Evolutionary conservation across 1,140 invertebrate species (phyloP), one percentile per base, ranked within the genome.

Genomic region (Bombus cullumanus): DNA sequence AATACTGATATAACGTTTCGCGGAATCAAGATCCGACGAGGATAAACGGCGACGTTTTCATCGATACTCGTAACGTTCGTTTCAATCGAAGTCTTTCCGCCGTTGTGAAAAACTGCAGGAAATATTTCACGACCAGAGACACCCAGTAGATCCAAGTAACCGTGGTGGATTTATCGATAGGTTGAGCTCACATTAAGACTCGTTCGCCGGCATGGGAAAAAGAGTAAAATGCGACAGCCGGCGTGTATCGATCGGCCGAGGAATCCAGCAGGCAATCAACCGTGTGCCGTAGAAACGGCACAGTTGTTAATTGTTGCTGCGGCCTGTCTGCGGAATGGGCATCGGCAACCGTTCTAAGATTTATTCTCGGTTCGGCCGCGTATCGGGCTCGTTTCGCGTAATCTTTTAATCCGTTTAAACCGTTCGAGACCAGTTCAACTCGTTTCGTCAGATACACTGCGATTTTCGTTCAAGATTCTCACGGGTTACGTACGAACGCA

Each of bases 301-400:
- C 83, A 80, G 85, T 84, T 90, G 85, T 89, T 89, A 89, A 90
- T 90, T 83, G 88, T 89, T 87, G 68, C 59, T 86, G 64, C 41
- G 74, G 68, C 74, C 74, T 89, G 88, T 85, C 81, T 80, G 85
- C 62, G 57, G 69, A 74, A 85, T 25, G 47, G 57, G 34, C 43
- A 69, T 72, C 68, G 77, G 78, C 28, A 62, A 81, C 72, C 74
- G 69, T 77, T 75, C 78, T 81, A 81, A 87, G 85, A 90, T 87
- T 89, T 87, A 89, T 83, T 84, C 72, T n/a, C 68, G 39, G 3
- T 15, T 25, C 37, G 34, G 62, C 4, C 73, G 25, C 34, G 37
- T 75, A 80, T 72, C 83, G 39, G 37, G 68, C 47, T 37, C n/a
- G 81, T 74, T 68, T 12, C 43, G 10, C 47, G 62, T 82, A 53